Base-by-base conservation (phyloP, 2,888 invertebrate species). In the Temnothorax rugatulus region DNA sequence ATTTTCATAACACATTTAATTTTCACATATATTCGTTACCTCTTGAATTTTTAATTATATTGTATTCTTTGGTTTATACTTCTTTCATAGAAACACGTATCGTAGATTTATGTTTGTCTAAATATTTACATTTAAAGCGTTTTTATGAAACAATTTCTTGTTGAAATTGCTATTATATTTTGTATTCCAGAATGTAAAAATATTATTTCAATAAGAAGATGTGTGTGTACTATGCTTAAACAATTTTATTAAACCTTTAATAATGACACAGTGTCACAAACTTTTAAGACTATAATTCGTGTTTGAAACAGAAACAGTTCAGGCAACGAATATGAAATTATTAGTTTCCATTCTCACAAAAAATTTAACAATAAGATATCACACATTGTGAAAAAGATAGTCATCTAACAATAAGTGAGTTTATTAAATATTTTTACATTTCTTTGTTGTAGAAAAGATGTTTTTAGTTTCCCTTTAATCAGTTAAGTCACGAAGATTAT, bases 321-420 rank as follows among this genome's bases (percentile, higher is more conserved):
- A 52, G 5, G 13, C 18, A 66, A 66, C 18, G 7, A 76, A 64
- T 38, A 50, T n/a, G 18, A 66, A 66, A 41, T 76, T 66, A 71
- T 41, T 41, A 47, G 13, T 21, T 50, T 44, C n/a, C 34, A 50
- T 47, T 8, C 1, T 29, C 2, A n/a, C n/a, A n/a, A 29, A 57
- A 38, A 68, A 41, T 41, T 8, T 0, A 25, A 9, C 18, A 25
- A 76, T 18, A 47, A 47, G 1, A 47, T 21, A 11, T 0, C 0
- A 18, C 1, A 29, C 4, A 25, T 13, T 38, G n/a, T 44, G 3
- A 47, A 21, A 63, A 21, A 54, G 21, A 47, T 5, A 13, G 2
- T n/a, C 4, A 50, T 74, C 11, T 61, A 29, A 29, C 7, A 8
- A 38, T 41, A 34, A 61, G 25, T 34, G 4, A 61, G 9, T 34